Percentiles rank a stretch among this genome's conserved stretches.
phyloP scores from a whole-genome alignment of 30 jellyfish, hydroid and myxozoan genomes.

The Turritopsis dohrnii region DNA sequence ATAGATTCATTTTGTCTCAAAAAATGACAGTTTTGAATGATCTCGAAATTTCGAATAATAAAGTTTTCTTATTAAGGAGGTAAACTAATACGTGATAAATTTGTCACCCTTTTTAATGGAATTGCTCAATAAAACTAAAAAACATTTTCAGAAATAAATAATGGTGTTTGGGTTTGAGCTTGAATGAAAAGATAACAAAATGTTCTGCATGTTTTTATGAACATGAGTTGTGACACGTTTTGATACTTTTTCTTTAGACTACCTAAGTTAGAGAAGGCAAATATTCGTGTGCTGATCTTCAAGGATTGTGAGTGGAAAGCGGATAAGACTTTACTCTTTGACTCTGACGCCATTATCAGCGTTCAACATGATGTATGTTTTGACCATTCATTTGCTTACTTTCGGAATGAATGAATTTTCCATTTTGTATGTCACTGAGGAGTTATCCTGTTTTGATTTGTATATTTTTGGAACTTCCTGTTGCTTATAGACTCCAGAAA shows the following conservation, averaged over 20 bases:
- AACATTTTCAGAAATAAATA: too few relatives aligned
- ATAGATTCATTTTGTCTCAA: too few relatives aligned
- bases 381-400: neutral
- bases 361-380: conserved; percentile 41
- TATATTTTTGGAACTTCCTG: too few relatives aligned
- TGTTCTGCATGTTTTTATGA: too few relatives aligned
- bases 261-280: conserved; percentile 57
- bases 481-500: neutral
- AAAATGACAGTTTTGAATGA: too few relatives aligned
- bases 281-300: conserved; percentile 78
- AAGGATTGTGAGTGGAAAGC: conserved; percentile 71
- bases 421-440: neutral
- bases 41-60: too few relatives aligned
- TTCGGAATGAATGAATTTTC: neutral
- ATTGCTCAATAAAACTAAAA: too few relatives aligned
- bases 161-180: too few relatives aligned
- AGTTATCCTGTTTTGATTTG: neutral
- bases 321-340: conserved; percentile 78
- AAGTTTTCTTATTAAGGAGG: too few relatives aligned
- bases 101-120: too few relatives aligned
- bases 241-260: conserved; percentile 33
- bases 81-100: too few relatives aligned
- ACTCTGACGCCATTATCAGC: conserved; percentile 83
- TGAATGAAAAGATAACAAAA: too few relatives aligned
- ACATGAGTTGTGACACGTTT: neutral